Evolutionary conservation across 2,888 invertebrate species (phyloP).

Genomic region (Frankliniella intonsa): DNA sequence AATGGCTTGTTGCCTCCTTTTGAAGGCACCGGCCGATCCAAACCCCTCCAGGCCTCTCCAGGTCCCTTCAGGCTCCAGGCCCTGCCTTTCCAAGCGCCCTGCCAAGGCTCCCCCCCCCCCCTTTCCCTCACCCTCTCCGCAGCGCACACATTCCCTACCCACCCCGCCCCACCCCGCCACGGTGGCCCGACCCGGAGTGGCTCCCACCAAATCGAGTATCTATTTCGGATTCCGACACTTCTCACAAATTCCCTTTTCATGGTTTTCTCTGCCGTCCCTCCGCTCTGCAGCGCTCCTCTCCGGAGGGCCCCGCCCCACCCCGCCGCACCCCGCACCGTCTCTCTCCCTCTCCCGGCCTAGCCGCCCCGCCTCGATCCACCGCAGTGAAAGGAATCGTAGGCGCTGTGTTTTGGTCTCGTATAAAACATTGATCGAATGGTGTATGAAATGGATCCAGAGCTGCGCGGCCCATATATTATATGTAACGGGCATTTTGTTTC

Average conservation of each 20-base stretch:
- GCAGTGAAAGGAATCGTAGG: not conserved
- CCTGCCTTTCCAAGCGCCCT: too few species aligned
- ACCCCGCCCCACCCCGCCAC: not conserved
- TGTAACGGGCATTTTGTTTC: too few species aligned
- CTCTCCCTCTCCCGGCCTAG: not conserved
- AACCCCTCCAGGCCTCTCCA: too few species aligned
- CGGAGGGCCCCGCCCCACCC: not conserved
- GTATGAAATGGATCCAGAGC: too few species aligned
- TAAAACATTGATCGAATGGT: too few species aligned
- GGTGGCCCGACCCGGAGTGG: not conserved
- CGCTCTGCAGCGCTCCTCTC: not conserved
- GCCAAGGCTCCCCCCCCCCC: not conserved
- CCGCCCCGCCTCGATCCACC: not conserved
- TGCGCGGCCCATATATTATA: too few species aligned
- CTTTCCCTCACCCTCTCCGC: not conserved
- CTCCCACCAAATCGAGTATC: constrained; percentile 10
- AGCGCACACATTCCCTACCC: not conserved
- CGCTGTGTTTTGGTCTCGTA: not conserved
- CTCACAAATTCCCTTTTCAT: constrained; percentile 26
- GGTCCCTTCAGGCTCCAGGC: too few species aligned
- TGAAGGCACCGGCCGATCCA: not conserved
- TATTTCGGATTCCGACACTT: constrained; percentile 20
- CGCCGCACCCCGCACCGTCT: not conserved
- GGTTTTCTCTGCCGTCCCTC: constrained; percentile 13
- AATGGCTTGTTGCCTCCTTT: constrained; percentile 14